Evolutionary conservation across 2,113 vertebrate species (phyloP), one percentile per base, ranked within the genome.

Genomic region (Egretta garzetta): DNA sequence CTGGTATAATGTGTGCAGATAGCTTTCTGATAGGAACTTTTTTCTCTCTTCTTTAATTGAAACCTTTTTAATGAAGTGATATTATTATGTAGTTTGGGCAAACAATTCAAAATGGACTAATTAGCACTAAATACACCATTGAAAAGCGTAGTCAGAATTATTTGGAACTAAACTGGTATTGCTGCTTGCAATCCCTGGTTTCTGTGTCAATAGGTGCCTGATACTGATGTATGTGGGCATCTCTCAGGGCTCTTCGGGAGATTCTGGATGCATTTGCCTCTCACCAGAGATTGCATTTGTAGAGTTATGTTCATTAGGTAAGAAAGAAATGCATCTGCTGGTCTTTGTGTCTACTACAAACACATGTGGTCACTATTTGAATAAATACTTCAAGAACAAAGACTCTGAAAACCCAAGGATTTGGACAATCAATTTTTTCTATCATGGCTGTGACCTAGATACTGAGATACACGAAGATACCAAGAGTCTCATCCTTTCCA

Each of bases 31-130:
- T 23, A 70, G 84, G 73, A 96, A 96, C 70, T 62, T 87, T 89
- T 83, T 86, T 52, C 90, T 92, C 68, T 88, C 88, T 82, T 77
- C 58, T 80, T 97, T 96, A 96, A 97, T 84, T 96, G 93, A 97
- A 86, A 41, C 47, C 62, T 96, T 92, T 97, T 96, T 76, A 98
- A 97, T 95, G 88, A 97, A 96, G 67, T 45, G 1, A 86, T 92
- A 85, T 56, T 92, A 84, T 43, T 74, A 55, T 76, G 52, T 41
- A 52, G 70, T 92, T 96, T 92, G 59, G 92, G 74, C 72, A 97
- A 97, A 96, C 81, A 86, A 84, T 90, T 95, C 60, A 55, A 86
- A 95, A 60, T 53, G 60, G 81, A 79, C 88, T 92, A 87, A 96
- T 96, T 92, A 94, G 86, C 60, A 96, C 62, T 95, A 94, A 96